These are phyloP conservation scores for Pseudomyrmex cubaensis DNA, from an alignment of 1,140 invertebrate species.

Conservation along the genomic window DNA sequence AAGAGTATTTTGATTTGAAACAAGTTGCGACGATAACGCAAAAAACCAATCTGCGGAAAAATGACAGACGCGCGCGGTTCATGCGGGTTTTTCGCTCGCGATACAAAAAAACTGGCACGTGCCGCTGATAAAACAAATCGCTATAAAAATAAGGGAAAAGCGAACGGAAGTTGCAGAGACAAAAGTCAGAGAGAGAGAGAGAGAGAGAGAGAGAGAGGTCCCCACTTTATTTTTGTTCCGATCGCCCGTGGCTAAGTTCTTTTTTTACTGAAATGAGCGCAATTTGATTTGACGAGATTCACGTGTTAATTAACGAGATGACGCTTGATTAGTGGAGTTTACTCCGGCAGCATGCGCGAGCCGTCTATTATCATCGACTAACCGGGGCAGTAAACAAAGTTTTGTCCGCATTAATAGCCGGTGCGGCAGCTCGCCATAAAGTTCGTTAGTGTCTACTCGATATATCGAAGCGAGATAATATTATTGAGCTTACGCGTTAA, in stretches of 20 bases:
- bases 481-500: neutral
- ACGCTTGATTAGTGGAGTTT: conserved; percentile 24
- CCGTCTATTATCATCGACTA: conserved; percentile 33
- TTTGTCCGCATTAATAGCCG: conserved; percentile 30
- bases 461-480: conserved; percentile 20
- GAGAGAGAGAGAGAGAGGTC: neutral
- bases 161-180: neutral
- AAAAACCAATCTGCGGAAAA: neutral
- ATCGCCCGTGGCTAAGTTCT: no score
- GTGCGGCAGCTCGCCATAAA: conserved; percentile 18
- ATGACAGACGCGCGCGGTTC: neutral
- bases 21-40: conserved; percentile 8
- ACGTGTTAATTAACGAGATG: conserved; percentile 21
- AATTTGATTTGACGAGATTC: conserved; percentile 4
- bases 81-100: neutral
- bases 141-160: neutral
- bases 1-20: neutral
- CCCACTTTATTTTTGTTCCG: conserved; percentile 6
- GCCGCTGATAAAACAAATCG: neutral
- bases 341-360: neutral
- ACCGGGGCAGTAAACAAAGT: conserved; percentile 16
- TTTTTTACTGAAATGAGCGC: neutral
- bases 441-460: conserved; percentile 21
- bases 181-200: no score
- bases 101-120: neutral